Base-by-base conservation (phyloP, 2,888 invertebrate species). In the Sarcophaga caerulescens region DNA sequence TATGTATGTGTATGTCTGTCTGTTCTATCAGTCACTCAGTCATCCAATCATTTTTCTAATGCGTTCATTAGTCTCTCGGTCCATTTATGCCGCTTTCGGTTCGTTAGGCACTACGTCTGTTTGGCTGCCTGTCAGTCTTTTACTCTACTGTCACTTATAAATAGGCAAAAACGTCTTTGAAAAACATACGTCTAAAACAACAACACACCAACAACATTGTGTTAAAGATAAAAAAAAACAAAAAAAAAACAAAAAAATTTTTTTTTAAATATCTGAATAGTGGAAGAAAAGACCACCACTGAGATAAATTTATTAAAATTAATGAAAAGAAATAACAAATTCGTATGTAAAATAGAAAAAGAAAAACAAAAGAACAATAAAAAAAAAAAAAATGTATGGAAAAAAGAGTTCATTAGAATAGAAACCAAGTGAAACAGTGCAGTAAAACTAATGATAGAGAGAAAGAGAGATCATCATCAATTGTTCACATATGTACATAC, bases 221-320 rank as follows among this genome's bases (percentile, higher is more conserved):
- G 52, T 57, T 63, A 5, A 76, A 75, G 69, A 57, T 82, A 82
- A 81, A 59, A 59, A 25, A 74, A 68, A 66, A 59, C 14, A 44
- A 14, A 60, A 35, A 59, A 68, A 68, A n/a, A 68, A 47, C 59
- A 21, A 57, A 52, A 57, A 35, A 66, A 66, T 59, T n/a, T 45
- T 25, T 60, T 25, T 47, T 21, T 21, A 76, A 63, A 76, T 65
- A 75, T 81, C 57, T 70, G 76, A 66, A 81, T 66, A 68, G 59
- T 69, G 35, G 10, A 35, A 47, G 70, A 75, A 78, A 75, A 45
- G 81, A 81, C 85, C 81, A 81, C 85, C 85, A 78, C 81, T 52
- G 74, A 78, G 81, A 65, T 14, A 23, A 78, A 75, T 80, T 78
- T 84, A 84, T 79, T 45, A 63, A 79, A 74, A 78, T 79, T 84